These are phyloP conservation scores for Heliconius ismenius DNA, from an alignment of 2,888 invertebrate species.

Conservation along the genomic window DNA sequence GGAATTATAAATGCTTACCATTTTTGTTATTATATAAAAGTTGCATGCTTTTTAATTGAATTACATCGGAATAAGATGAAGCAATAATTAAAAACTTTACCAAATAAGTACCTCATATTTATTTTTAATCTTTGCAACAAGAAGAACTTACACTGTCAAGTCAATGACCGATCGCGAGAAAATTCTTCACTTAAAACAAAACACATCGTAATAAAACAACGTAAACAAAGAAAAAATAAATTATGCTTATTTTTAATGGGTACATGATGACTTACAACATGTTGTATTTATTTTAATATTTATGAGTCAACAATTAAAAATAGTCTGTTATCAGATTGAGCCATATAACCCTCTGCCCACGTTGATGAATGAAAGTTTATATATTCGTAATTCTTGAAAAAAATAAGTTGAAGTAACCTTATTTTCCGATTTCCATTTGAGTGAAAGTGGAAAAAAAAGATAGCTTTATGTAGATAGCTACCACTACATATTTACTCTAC, in stretches of 20 bases:
- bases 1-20: conserved; percentile 18
- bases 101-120: background rate
- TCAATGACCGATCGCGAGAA: conserved; percentile 15
- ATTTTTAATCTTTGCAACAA: conserved; percentile 4
- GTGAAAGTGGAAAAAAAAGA: background rate
- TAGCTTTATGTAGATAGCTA: background rate
- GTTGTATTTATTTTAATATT: background rate
- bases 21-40: conserved; percentile 8
- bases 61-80: background rate
- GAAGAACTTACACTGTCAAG: conserved; percentile 12
- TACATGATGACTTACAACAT: conserved; percentile 2
- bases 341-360: background rate
- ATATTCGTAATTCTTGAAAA: too few species aligned
- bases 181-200: conserved; percentile 3
- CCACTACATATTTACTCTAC: background rate
- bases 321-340: background rate
- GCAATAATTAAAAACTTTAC: background rate
- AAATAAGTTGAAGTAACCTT: background rate
- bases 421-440: background rate
- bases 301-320: conserved; percentile 1
- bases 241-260: conserved; percentile 1
- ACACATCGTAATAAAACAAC: conserved; percentile 12
- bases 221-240: conserved; percentile 35
- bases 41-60: conserved; percentile 3
- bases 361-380: too few species aligned